phyloP scores from a whole-genome alignment of 2,113 vertebrate species.

The Ptilonorhynchus violaceus region DNA sequence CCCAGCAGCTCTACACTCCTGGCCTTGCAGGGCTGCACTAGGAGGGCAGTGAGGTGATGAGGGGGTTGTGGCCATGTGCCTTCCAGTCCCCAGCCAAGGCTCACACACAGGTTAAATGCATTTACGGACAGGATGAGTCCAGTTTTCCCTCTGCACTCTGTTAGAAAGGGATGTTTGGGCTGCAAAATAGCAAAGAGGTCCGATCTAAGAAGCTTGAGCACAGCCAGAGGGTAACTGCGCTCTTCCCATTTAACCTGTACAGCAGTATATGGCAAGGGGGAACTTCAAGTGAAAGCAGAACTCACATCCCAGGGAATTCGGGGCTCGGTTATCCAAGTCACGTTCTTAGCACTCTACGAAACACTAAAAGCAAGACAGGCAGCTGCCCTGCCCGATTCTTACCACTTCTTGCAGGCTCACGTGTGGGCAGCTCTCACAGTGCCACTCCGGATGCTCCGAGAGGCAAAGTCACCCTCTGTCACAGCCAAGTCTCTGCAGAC shows the following conservation, averaged over 20 bases:
- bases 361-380: not conserved
- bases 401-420: not conserved
- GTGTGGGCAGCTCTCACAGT: fast-evolving
- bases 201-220: not conserved
- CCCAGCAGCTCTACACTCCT: not conserved
- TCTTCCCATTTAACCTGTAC: not conserved
- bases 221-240: not conserved
- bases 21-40: not conserved
- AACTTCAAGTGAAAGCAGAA: not conserved
- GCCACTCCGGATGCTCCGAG: fast-evolving
- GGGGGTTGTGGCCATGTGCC: fast-evolving
- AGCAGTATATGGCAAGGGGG: fast-evolving
- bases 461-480: not conserved
- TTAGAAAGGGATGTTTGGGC: not conserved
- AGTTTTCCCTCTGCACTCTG: not conserved
- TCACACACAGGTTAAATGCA: not conserved
- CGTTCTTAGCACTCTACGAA: not conserved
- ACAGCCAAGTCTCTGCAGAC: not conserved
- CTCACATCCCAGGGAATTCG: not conserved
- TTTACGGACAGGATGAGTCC: not conserved
- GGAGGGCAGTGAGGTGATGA: fast-evolving
- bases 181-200: not conserved
- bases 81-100: not conserved
- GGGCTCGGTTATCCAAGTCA: not conserved
- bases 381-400: not conserved